Conservation (phyloP, 2,113 vertebrate species). For the Ancistrus triradiatus region DNA sequence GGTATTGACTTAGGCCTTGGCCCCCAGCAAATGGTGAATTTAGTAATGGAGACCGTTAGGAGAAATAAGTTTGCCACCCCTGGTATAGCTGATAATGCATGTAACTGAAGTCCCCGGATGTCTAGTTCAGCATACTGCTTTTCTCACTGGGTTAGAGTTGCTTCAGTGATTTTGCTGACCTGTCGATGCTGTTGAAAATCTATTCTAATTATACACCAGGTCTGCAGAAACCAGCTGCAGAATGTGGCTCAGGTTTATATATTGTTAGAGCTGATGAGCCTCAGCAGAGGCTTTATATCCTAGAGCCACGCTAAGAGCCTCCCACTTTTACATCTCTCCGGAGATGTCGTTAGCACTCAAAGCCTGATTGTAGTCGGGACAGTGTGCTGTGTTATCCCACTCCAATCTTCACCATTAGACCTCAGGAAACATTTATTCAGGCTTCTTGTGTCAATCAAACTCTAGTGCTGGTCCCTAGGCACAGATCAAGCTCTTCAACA, state of each 20-base stretch:
- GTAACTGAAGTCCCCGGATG: neutral
- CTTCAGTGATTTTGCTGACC: conserved; percentile 27
- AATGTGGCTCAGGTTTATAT: conserved; percentile 14
- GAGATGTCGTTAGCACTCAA: conserved; percentile 41
- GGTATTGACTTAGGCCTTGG: too few relatives aligned
- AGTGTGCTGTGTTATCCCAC: conserved; percentile 26
- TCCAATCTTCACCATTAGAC: conserved; percentile 26
- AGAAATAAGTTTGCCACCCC: too few relatives aligned
- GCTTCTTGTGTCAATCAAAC: conserved; percentile 56
- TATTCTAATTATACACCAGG: conserved; percentile 27
- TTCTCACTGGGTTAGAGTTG: conserved; percentile 14
- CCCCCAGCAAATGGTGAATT: too few relatives aligned
- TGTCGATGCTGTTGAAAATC: conserved; percentile 20
- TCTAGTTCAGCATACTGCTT: conserved; percentile 8
- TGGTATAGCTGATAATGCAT: conserved; percentile 5
- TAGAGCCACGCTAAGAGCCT: conserved; percentile 37
- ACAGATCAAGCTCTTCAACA: conserved; percentile 36
- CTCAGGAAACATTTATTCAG: conserved; percentile 26
- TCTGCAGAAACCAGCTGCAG: conserved; percentile 7
- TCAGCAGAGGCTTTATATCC: conserved; percentile 35
- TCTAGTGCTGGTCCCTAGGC: conserved; percentile 47
- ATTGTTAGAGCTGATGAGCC: conserved; percentile 18
- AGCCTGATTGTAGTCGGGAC: conserved; percentile 38
- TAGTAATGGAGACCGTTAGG: too few relatives aligned
- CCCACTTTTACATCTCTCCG: conserved; percentile 47